Evolutionary conservation across 2,888 invertebrate genomes (phyloP).

Genomic region (Zootermopsis nevadensis): DNA sequence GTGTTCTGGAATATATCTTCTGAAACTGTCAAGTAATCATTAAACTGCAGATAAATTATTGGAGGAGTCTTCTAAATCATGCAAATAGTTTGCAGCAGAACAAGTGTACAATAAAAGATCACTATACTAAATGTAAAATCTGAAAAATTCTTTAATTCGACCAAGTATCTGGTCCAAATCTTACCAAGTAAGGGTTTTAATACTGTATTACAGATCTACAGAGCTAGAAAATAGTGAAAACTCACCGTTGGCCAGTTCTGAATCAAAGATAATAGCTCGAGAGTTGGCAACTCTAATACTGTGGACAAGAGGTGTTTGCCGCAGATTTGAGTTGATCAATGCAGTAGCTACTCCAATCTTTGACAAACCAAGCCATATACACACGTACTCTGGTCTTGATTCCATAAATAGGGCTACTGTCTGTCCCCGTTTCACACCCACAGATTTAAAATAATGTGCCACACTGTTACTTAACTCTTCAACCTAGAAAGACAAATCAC

Average conservation of each 20-base stretch:
- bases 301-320: constrained; percentile 66
- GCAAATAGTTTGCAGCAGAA: no score
- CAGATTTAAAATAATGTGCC: constrained; percentile 68
- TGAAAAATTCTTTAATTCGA: no score
- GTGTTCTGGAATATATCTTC: no score
- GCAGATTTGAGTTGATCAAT: constrained; percentile 71
- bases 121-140: no score
- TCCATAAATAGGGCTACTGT: constrained; percentile 71
- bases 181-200: no score
- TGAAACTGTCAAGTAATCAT: no score
- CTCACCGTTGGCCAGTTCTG: constrained; percentile 62
- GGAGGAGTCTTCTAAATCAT: no score
- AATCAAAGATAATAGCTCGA: constrained; percentile 66
- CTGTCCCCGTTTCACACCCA: constrained; percentile 65
- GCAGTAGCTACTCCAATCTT: constrained; percentile 67
- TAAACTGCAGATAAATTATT: no score
- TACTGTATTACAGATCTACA: background rate
- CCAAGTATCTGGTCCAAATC: no score
- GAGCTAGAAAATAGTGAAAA: background rate
- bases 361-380: constrained; percentile 71
- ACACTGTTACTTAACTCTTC: constrained; percentile 71
- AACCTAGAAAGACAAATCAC: constrained; percentile 61
- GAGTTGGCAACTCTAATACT: constrained; percentile 67
- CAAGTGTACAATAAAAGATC: no score
- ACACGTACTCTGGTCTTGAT: constrained; percentile 69